Evolutionary conservation across 2,113 vertebrate genomes (phyloP), one percentile per base, ranked within the genome.

Genomic region (Rissa tridactyla): DNA sequence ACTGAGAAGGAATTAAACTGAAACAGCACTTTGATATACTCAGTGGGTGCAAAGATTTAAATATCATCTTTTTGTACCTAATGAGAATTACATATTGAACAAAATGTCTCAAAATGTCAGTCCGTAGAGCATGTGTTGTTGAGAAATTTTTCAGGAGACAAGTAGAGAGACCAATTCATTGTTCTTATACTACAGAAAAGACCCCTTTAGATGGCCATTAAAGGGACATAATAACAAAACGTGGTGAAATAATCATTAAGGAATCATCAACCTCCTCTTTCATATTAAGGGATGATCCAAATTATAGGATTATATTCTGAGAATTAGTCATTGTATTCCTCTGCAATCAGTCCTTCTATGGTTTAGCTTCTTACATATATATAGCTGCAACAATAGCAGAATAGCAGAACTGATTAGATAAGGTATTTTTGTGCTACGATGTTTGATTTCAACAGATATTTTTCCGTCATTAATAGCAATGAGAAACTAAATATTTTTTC

Each of bases 91-190:
- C 55, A 78, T 84, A 72, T 38, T 84, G 72, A 95, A 86, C 13
- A 95, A 95, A 93, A 97, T 82, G 58, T 61, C 88, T 82, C 75
- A 90, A 88, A 96, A 97, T 92, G 34, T 75, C 96, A 91, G 65
- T 79, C 52, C 75, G 44, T 26, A 76, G 54, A 76, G 27, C 14
- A 47, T 44, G 40, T 69, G 13, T 19, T 72, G 27, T 32, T 68
- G 49, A 49, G 36, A 71, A 60, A 21, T 57, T 91, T 94, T 96
- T 85, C 66, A 76, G n/a, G 11, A 55, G 13, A 14, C 36, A 82
- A 93, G 42, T 27, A 88, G 26, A 73, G 26, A 30, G 25, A 62
- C 3, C 20, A 7, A 72, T 65, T 92, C 36, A 32, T 68, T 87
- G 38, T 44, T 61, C 17, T 85, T 69, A 25, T 42, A 25, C 7